Conservation (phyloP, 92 coral and sea anemone genomes). For the Phymanthus crucifer region DNA sequence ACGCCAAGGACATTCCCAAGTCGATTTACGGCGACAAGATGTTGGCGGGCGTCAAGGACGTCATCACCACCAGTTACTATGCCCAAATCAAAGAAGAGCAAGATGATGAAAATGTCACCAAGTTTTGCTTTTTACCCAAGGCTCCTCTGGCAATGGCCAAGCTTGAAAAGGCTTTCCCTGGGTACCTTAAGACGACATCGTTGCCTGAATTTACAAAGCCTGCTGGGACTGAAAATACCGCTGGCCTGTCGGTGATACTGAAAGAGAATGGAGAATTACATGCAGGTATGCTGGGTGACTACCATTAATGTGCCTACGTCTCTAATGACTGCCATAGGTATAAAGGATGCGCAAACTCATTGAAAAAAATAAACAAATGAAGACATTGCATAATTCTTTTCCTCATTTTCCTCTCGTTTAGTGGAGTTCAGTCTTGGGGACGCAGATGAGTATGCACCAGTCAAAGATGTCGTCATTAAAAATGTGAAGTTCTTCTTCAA, state of each 20-base stretch:
- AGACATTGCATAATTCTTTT: too few species aligned
- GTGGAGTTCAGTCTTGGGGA: constrained; percentile 59
- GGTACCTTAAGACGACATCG: constrained; percentile 19
- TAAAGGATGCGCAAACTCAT: not conserved
- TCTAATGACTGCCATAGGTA: too few species aligned
- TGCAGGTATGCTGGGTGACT: constrained; percentile 27
- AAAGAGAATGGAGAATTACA: constrained; percentile 35
- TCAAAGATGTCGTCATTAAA: constrained; percentile 24
- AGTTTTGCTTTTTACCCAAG: constrained; percentile 54
- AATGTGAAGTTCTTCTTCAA: constrained; percentile 52
- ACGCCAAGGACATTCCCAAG: constrained; percentile 36
- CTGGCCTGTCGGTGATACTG: constrained; percentile 43
- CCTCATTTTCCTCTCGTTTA: not conserved
- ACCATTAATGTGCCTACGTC: too few species aligned
- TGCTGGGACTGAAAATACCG: constrained; percentile 20
- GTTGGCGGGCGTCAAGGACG: constrained; percentile 25
- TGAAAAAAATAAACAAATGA: too few species aligned
- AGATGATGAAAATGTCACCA: constrained; percentile 37
- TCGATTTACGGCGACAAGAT: constrained; percentile 19
- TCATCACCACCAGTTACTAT: constrained; percentile 51
- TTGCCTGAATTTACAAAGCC: constrained; percentile 56
- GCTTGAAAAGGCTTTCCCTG: constrained; percentile 33
- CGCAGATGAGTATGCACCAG: constrained; percentile 44
- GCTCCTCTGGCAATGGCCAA: constrained; percentile 27
- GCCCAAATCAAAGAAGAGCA: constrained; percentile 24